Evolutionary conservation across 2,113 vertebrate species (phyloP).

Genomic region (Poeciliopsis occidentalis): DNA sequence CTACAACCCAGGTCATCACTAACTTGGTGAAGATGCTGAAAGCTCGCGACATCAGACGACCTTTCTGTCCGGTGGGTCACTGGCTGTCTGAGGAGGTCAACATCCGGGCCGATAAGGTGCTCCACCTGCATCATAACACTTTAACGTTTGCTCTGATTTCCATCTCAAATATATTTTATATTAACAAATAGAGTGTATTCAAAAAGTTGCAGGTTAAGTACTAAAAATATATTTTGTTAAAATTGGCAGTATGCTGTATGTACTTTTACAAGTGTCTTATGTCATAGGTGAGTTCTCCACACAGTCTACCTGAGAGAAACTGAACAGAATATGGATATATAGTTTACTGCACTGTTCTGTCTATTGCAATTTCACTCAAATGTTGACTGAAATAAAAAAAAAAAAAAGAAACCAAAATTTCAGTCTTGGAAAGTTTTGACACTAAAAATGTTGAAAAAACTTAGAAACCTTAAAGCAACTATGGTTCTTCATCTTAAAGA

Average conservation of each 20-base stretch:
- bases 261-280: background rate
- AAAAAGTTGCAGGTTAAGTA: no score
- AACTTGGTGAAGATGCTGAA: slow-evolving; percentile 99
- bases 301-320: background rate
- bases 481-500: background rate
- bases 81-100: slow-evolving; percentile 97
- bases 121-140: background rate
- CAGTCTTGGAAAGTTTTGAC: background rate
- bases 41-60: slow-evolving; percentile 92
- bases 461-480: background rate
- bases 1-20: slow-evolving; percentile 89
- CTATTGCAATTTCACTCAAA: background rate
- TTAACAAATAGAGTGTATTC: no score
- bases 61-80: slow-evolving; percentile 94
- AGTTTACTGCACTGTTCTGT: background rate
- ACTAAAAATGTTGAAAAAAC: background rate
- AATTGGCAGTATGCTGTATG: no score
- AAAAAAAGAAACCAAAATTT: background rate
- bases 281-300: no score
- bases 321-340: background rate
- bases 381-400: no score
- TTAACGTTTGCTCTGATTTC: background rate
- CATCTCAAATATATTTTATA: no score
- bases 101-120: slow-evolving; percentile 95
- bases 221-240: no score